Base-by-base conservation (phyloP, 53 echinoderm and acorn worm species). In the Henricia sp. region DNA sequence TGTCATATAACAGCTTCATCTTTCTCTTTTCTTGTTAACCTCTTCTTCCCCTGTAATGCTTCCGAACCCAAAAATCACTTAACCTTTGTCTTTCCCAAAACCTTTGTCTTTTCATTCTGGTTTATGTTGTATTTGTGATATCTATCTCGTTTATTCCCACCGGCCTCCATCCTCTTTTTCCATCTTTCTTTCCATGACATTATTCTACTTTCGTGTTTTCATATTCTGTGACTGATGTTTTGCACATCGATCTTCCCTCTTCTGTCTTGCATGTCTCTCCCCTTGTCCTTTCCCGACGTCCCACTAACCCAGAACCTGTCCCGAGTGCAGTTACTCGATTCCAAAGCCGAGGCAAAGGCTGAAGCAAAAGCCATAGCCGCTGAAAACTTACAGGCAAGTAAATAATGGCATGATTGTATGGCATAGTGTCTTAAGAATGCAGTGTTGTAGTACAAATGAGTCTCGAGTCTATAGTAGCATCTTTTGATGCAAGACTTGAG, bases 221-320 rank as follows among this genome's bases (percentile, higher is more conserved):
- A 9, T 48, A 9, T 48, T 16, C 48, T 48, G 9, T 48, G 9
- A 11, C 48, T 67, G 20, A 10, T 39, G 13, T 64, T 36, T 64
- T 35, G 33, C 27, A 32, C 13, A 33, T 8, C 37, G 13, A 16
- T 39, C 19, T 39, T 37, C 67, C 40, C 19, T 4, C 37, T 8
- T 23, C 21, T 48, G 9, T 48, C 48, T 48, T 16, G 9, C 48
- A 9, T 48, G 9, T 48, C 48, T 48, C 48, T 48, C 48, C 48
- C 16, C 48, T 48, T 48, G 9, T 48, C 48, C 48, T 48, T 16
- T 48, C 48, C 21, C 19, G 19, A 1, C 67, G 39, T 56, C 33
- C 67, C 35, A 67, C 62, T 76, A 76, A 77, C 58, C 40, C 70
- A 55, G 80, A 80, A 33, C 80, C 80, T 80, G 33, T 80, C 80